Evolutionary conservation across 2,888 invertebrate species (phyloP).

Genomic region (Archaeoteleia sp.): DNA sequence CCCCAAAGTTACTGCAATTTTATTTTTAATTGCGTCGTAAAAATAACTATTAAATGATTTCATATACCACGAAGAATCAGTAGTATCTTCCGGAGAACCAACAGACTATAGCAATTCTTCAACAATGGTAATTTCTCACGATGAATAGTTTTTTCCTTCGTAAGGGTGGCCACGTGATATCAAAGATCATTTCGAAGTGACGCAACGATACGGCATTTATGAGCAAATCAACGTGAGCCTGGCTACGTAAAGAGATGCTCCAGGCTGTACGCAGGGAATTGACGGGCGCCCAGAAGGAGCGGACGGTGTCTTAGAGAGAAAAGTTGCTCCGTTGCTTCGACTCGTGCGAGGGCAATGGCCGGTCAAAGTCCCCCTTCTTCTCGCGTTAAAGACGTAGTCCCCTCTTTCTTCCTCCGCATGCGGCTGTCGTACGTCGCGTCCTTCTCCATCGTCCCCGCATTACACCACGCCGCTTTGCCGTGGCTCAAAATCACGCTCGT

Average conservation of each 20-base stretch:
- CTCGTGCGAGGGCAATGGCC: constrained; percentile 71
- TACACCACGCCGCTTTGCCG: constrained; percentile 1
- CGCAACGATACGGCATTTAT: background rate
- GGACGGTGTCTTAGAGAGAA: constrained; percentile 46
- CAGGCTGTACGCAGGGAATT: constrained; percentile 13
- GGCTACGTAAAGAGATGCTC: constrained; percentile 22
- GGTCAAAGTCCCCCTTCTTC: constrained; percentile 71
- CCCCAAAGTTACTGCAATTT: no score
- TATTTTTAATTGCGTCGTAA: no score
- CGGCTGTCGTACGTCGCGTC: constrained; percentile 27
- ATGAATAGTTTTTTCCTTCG: no score
- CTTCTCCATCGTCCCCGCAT: constrained; percentile 12
- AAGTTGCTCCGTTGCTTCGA: constrained; percentile 55
- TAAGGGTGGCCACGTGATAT: no score
- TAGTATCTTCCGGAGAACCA: no score
- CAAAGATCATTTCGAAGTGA: no score
- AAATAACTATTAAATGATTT: no score
- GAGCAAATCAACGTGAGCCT: constrained; percentile 14
- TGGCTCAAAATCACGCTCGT: constrained; percentile 31
- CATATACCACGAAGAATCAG: no score
- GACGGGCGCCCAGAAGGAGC: constrained; percentile 16
- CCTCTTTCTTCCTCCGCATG: constrained; percentile 32
- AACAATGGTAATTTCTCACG: no score
- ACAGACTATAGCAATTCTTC: no score
- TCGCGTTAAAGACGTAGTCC: constrained; percentile 28